These are phyloP conservation scores for Netelia fuscicornis DNA, from an alignment of 2,888 invertebrate genomes.

Conservation along the genomic window DNA sequence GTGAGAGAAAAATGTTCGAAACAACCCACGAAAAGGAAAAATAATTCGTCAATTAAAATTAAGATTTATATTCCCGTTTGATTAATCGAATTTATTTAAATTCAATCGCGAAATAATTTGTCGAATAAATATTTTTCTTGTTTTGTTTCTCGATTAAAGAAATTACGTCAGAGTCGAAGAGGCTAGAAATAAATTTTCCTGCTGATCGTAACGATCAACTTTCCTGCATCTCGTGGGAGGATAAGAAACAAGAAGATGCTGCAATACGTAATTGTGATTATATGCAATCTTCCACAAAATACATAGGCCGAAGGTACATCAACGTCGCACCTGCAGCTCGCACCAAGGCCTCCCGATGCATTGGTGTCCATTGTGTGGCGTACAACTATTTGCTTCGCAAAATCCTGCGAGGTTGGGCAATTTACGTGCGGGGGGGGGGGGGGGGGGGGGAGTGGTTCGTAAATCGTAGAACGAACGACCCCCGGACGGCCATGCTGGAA, in stretches of 20 bases:
- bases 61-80: too few relatives aligned
- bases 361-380: slow-evolving; percentile 17
- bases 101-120: too few relatives aligned
- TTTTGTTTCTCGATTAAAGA: too few relatives aligned
- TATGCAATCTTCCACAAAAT: slow-evolving; percentile 18
- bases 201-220: too few relatives aligned
- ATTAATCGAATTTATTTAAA: too few relatives aligned
- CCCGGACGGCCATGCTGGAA: slow-evolving; percentile 30
- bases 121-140: too few relatives aligned
- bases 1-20: not conserved
- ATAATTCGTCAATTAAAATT: too few relatives aligned
- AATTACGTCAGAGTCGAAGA: too few relatives aligned
- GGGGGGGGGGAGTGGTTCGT: slow-evolving; percentile 49
- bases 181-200: too few relatives aligned
- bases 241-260: not conserved
- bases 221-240: not conserved
- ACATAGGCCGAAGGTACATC: not conserved
- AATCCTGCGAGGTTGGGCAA: slow-evolving; percentile 57
- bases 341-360: slow-evolving; percentile 20
- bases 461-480: slow-evolving; percentile 72
- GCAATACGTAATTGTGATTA: not conserved
- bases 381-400: slow-evolving; percentile 39
- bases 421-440: slow-evolving; percentile 66
- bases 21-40: not conserved
- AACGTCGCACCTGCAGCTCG: slow-evolving; percentile 13